A percentile compares a stretch with the other conserved stretches of the same genome.
Conservation (phyloP, 2,888 invertebrate species). For the Omphaloscelis lunosa region DNA sequence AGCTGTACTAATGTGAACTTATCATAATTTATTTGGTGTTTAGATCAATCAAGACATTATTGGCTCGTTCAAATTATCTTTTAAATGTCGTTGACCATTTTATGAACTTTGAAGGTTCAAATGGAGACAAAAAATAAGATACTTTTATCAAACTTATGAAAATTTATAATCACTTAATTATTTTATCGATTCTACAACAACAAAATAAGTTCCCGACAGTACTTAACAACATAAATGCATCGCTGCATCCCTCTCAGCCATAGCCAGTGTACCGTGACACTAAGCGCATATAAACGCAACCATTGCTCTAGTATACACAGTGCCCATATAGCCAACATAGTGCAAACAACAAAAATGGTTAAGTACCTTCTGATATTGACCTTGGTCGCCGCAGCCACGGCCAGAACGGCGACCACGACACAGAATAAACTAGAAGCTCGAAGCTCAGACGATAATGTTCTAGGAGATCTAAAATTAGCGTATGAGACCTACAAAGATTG, state of each 20-base stretch:
- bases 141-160: background rate
- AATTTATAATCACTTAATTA: no score
- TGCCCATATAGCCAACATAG: conserved; percentile 84
- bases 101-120: background rate
- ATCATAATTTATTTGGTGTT: background rate
- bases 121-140: background rate
- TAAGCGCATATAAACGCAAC: conserved; percentile 89
- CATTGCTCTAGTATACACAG: conserved; percentile 85
- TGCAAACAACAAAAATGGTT: conserved; percentile 89
- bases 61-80: background rate
- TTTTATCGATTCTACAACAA: conserved; percentile 21
- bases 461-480: conserved; percentile 93
- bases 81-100: no score
- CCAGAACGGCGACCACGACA: conserved; percentile 88
- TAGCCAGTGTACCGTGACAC: conserved; percentile 88
- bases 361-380: conserved; percentile 91
- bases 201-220: conserved; percentile 71
- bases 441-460: conserved; percentile 86
- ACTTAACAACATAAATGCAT: conserved; percentile 85
- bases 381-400: conserved; percentile 88
- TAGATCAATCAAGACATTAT: no score
- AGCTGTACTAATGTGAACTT: background rate
- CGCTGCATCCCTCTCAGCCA: conserved; percentile 87
- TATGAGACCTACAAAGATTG: conserved; percentile 96
- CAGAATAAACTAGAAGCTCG: conserved; percentile 87